Base-by-base conservation (phyloP, 2,797 vertebrate species). In the Anguilla megastoma region DNA sequence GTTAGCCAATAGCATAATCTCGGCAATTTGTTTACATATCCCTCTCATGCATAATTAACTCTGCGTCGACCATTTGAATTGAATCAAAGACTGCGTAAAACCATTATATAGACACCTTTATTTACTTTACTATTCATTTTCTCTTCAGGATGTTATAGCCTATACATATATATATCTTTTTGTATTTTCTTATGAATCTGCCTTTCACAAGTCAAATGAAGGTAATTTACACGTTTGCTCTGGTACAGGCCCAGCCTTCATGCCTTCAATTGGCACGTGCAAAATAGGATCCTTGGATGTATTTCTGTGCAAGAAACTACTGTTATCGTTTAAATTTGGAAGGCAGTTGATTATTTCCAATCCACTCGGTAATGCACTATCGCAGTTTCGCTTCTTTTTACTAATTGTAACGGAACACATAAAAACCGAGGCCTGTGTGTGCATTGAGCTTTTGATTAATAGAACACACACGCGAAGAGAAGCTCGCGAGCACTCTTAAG, bases 231-330 rank as follows among this genome's bases (percentile, higher is more conserved):
- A 90, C 63, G 69, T 85, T 80, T 74, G 50, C 58, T 56, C 71
- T 9, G 84, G 87, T 74, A 63, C 18, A 71, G 86, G 85, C 79
- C 60, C 71, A 41, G 63, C 86, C 14, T 83, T 87, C 84, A 18
- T 52, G 63, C 86, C 14, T 83, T 87, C 84, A 18, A 87, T 79
- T 85, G 91, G 89, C 94, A 94, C 95, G 93, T 94, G 94, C 91
- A 90, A 85, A 88, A 84, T 82, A 92, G 27, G 90, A 91, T 91
- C 90, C 90, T 90, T 92, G 94, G 95, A 93, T 93, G 93, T 94
- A 90, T 94, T 93, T 92, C 94, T 89, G 87, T 91, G 91, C 24
- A 24, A 58, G 14, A 36, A 79, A 45, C 33, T 36, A 18, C 14
- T 0, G 1, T 6, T 45, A 45, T 27, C 1, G 45, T 79, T 79